Evolutionary conservation across 2,113 vertebrate genomes (phyloP), one percentile per base, ranked within the genome.

Genomic region (Thymallus thymallus): DNA sequence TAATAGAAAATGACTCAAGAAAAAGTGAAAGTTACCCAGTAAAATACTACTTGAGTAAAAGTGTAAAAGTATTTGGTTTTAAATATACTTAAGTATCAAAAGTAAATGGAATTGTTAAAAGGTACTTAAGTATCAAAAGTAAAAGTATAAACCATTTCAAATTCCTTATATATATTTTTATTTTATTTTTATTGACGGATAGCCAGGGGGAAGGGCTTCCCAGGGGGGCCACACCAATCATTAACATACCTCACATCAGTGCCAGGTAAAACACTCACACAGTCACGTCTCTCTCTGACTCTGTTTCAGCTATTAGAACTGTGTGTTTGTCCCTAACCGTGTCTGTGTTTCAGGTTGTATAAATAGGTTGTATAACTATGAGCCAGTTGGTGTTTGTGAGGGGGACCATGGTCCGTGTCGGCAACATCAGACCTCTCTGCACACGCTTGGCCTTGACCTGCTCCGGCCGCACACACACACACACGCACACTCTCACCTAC

Each of bases 351-450:
- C 81, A 99, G 98, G 82, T 82, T 99, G 2, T 99, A 96, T 83
- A 98, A 99, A n/a, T n/a, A n/a, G n/a, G 82, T 82, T 99, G 2
- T 99, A 96, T 83, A 98, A 99, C 91, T 98, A 96, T 0, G 96
- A 99, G 6, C 95, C 96, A 0, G 51, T 95, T 95, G 23, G 82
- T 99, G 23, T 93, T 94, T 23, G 76, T 99, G 68, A 92, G 94
- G 45, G 97, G 97, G 3, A 99, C 98, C 0, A 95, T 98, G 32
- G 96, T 99, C 56, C 92, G 97, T 26, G 96, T 98, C 65, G 95
- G 97, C 86, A 99, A 94, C 56, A 96, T 98, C 73, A 96, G 95
- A 60, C 97, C 97, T 6, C 88, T 95, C 14, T 99, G 98, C 75
- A 94, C 90, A 55, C 93, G 93, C 83, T 91, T 98, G 89, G 97